Conservation (phyloP, 2,113 vertebrate genomes). For the Notothenia rossii region DNA sequence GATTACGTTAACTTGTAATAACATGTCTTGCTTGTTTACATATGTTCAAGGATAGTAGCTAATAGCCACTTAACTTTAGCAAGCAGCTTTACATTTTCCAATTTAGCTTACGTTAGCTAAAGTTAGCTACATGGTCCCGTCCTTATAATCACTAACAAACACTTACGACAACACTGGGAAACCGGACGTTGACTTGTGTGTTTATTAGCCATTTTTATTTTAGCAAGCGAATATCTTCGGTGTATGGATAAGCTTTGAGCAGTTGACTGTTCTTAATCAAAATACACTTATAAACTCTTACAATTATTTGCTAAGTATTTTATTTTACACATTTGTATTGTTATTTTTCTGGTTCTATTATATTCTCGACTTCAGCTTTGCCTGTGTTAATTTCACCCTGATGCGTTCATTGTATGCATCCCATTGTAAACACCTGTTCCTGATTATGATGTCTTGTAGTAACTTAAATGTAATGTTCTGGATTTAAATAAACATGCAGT, state of each 20-base stretch:
- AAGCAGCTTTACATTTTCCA: background rate
- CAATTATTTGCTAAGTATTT: background rate
- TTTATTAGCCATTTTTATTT: background rate
- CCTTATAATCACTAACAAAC: too few species aligned
- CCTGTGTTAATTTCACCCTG: too few species aligned
- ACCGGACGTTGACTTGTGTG: rapidly evolving
- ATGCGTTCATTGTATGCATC: too few species aligned
- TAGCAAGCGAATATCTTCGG: background rate
- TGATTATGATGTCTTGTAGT: background rate
- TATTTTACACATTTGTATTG: background rate
- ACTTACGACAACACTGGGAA: background rate
- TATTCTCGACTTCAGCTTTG: too few species aligned
- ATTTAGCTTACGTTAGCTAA: background rate
- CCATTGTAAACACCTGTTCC: too few species aligned
- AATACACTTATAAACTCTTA: background rate
- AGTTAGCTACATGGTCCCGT: background rate
- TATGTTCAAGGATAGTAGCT: too few species aligned
- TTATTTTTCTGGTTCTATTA: too few species aligned
- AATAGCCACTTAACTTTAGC: background rate
- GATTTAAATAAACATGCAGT: background rate
- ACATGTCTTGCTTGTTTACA: background rate
- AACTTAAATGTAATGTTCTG: too few species aligned
- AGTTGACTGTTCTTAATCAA: too few species aligned
- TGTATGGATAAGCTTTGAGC: too few species aligned
- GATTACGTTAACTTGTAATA: rapidly evolving